Evolutionary conservation across 2,113 vertebrate species (phyloP).

Genomic region (Neomonachus schauinslandi): DNA sequence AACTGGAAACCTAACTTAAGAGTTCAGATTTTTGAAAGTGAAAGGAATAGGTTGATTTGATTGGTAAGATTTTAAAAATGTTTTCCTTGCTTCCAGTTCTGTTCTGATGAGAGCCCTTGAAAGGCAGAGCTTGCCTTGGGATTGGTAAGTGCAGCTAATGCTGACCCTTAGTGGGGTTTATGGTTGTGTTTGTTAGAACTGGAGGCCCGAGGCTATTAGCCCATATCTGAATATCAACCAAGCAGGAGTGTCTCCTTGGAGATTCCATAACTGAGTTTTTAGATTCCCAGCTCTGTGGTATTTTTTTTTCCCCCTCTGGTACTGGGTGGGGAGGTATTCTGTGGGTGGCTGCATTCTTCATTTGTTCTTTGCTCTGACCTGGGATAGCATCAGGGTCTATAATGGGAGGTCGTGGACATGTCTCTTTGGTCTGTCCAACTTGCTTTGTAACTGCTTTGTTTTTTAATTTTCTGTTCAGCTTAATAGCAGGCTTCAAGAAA

Average conservation of each 20-base stretch:
- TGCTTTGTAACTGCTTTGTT: not conserved
- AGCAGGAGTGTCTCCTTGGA: constrained; percentile 17
- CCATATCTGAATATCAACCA: not conserved
- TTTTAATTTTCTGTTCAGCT: not conserved
- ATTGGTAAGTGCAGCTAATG: not conserved
- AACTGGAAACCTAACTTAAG: not conserved
- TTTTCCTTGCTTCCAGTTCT: not conserved
- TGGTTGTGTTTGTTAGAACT: not conserved
- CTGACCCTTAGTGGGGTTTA: not conserved
- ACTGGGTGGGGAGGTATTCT: not conserved
- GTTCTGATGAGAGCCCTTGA: not conserved
- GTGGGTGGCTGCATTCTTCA: not conserved
- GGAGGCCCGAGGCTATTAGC: not conserved
- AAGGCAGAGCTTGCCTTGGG: not conserved
- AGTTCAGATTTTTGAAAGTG: not conserved
- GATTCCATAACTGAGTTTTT: not conserved
- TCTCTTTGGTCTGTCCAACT: not conserved
- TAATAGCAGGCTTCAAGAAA: not conserved
- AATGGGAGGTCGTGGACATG: not conserved
- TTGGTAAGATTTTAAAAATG: not conserved
- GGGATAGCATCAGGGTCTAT: not conserved
- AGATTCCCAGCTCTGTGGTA: not conserved
- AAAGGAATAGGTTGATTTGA: not conserved
- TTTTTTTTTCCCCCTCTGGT: not conserved
- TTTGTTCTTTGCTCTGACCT: not conserved